These are phyloP conservation scores for Cephus spinipes DNA, from an alignment of 2,888 invertebrate species.

Conservation along the genomic window DNA sequence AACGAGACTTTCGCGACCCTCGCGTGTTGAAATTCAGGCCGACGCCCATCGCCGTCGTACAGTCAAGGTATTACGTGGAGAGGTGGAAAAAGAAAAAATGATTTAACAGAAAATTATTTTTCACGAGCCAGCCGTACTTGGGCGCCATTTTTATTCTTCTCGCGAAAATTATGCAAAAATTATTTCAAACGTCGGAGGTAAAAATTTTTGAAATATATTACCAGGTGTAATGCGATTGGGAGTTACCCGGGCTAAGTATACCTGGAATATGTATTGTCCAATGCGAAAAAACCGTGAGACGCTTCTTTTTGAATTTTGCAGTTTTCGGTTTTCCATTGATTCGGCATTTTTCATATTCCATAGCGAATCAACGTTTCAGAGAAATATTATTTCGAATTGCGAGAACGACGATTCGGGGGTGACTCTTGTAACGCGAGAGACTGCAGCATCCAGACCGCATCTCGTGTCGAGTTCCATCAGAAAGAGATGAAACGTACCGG, in stretches of 20 bases:
- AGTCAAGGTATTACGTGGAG: neutral
- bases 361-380: neutral
- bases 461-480: neutral
- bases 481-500: neutral
- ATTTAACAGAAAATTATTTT: neutral
- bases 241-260: neutral
- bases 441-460: neutral
- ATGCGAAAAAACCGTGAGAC: neutral
- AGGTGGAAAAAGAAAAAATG: neutral
- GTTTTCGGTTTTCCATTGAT: neutral
- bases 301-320: neutral
- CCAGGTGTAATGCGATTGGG: neutral
- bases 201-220: neutral
- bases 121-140: neutral
- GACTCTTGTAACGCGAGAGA: neutral
- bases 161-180: neutral
- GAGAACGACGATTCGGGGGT: neutral
- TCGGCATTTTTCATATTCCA: neutral
- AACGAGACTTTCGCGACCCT: neutral
- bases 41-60: neutral
- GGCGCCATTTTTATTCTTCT: neutral
- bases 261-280: neutral
- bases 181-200: neutral
- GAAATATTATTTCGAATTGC: too few relatives aligned
- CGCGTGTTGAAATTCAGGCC: neutral